Conservation (phyloP, 2,113 vertebrate species). For the Phalacrocorax pelagicus region DNA sequence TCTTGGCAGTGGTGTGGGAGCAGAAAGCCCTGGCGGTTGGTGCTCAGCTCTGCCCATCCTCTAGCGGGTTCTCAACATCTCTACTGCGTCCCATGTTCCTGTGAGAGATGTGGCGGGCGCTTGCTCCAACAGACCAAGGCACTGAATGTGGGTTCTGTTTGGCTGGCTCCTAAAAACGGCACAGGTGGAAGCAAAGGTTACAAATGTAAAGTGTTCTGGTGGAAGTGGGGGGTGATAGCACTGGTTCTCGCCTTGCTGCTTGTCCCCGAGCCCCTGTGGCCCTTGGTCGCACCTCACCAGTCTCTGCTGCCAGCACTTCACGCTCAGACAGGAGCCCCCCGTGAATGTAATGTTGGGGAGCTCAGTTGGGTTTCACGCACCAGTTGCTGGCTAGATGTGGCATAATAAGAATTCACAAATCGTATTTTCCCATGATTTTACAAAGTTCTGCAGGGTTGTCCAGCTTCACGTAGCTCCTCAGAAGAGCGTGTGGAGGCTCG, state of each 20-base stretch:
- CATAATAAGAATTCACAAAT: neutral
- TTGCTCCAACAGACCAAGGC: neutral
- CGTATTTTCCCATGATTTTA: neutral
- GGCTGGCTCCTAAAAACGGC: neutral
- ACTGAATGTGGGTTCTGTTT: neutral
- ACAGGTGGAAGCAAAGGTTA: neutral
- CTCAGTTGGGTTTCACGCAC: neutral
- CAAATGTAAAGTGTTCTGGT: neutral
- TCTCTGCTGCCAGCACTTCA: neutral
- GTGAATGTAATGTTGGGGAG: fast-evolving
- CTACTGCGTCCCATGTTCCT: fast-evolving
- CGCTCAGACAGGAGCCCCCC: fast-evolving
- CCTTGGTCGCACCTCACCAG: neutral
- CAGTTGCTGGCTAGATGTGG: neutral
- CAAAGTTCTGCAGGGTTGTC: neutral
- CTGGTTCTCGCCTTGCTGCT: neutral
- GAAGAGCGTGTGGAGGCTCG: fast-evolving
- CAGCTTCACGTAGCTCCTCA: neutral
- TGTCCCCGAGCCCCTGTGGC: fast-evolving
- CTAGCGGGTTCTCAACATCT: neutral
- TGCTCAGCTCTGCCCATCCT: neutral
- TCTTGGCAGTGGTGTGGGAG: too few species aligned
- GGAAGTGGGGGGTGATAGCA: too few species aligned
- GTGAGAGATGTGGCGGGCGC: neutral
- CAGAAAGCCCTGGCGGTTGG: neutral